Evolutionary conservation across 2,797 vertebrate species (phyloP).

Genomic region (Muscicapa striata): DNA sequence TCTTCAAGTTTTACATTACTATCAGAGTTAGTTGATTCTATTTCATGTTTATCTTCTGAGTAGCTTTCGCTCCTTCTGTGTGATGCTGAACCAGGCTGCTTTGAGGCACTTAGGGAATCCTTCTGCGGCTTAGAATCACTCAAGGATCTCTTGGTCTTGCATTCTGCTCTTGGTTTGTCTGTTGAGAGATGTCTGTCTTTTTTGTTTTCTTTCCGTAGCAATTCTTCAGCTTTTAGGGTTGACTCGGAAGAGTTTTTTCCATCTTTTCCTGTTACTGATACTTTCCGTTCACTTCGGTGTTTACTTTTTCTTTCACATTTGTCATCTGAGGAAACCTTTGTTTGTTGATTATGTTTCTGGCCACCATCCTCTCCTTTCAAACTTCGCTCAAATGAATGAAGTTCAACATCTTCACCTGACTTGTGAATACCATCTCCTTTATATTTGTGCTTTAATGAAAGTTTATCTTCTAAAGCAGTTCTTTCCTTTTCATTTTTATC

Average conservation of each 20-base stretch:
- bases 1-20: constrained; percentile 84
- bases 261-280: constrained; percentile 78
- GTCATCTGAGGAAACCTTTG: constrained; percentile 81
- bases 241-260: constrained; percentile 77
- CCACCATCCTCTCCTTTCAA: constrained; percentile 73
- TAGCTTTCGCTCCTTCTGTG: constrained; percentile 79
- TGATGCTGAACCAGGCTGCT: constrained; percentile 54
- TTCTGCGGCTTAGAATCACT: constrained; percentile 83
- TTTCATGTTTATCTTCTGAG: constrained; percentile 87
- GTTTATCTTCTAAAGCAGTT: constrained; percentile 82
- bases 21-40: constrained; percentile 78
- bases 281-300: constrained; percentile 86
- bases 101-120: constrained; percentile 77
- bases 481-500: constrained; percentile 88
- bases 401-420: constrained; percentile 76
- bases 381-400: constrained; percentile 66
- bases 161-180: constrained; percentile 80
- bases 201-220: constrained; percentile 77
- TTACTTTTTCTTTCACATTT: constrained; percentile 88
- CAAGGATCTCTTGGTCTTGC: constrained; percentile 80
- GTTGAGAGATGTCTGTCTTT: constrained; percentile 77
- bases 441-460: constrained; percentile 79
- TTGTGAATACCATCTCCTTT: constrained; percentile 82
- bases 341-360: constrained; percentile 78
- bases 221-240: constrained; percentile 79